Base-by-base conservation (phyloP, 2,797 vertebrate species). In the Lithobates pipiens region DNA sequence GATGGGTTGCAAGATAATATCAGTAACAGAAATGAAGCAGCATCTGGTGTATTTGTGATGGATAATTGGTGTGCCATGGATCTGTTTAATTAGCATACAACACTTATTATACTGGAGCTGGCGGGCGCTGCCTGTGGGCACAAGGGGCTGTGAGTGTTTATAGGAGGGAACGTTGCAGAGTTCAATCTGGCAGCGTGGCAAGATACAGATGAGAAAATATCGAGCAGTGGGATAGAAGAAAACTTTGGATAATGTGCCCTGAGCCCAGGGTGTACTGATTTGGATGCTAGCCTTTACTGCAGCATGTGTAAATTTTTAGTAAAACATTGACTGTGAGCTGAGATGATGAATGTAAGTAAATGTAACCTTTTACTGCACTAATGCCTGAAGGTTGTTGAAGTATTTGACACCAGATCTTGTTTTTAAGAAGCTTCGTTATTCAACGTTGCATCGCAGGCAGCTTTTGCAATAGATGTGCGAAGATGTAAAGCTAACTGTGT, bases 11-110 rank as follows among this genome's bases (percentile, higher is more conserved):
- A 72, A 61, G 23, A 69, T 63, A 67, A 67, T 76, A 34, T 76
- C 61, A 10, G 46, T 68, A 75, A 80, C 80, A 57, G 10, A 78
- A 67, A 85, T 85, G 36, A 81, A 44, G 72, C 39, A 36, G 44
- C 84, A 85, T 81, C 84, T 85, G 84, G 71, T 85, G 32, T 70
- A 25, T 70, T 80, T 85, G 77, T 79, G 70, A 73, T 68, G 29
- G 77, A 74, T 80, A 80, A 81, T 85, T 85, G 63, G 15, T 85
- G 65, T 76, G 71, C 61, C 65, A 70, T 63, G 61, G 65, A 69
- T 76, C 23, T 69, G 63, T 86, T 71, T 86, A 71, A 85, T 80
- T 76, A 65, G 85, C 50, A 72, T 70, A 72, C 65, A 65, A 34
- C 50, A 36, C 65, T 70, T 71, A 76, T 80, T 70, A 76, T 86